Evolutionary conservation across 2,113 vertebrate species (phyloP), one percentile per base, ranked within the genome.

Genomic region (Petaurus breviceps): DNA sequence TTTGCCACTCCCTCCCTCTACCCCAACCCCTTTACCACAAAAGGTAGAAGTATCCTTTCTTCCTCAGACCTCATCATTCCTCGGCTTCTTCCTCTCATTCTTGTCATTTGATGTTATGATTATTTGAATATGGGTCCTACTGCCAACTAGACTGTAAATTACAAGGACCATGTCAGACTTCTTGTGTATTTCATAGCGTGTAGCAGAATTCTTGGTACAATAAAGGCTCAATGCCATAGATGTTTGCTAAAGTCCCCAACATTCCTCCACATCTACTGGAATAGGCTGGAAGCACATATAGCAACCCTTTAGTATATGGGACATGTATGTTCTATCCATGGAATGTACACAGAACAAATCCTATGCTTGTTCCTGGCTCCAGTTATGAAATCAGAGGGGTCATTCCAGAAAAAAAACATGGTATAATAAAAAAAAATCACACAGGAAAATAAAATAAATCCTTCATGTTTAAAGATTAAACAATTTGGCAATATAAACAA

Each of bases 211-310:
- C 14, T 51, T 51, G 51, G 24, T 10, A 24, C 24, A 54, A 54
- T 24, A 54, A 54, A 24, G 53, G 22, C 22, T 54, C 6, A 54
- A 54, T 24, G 22, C 53, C 53, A 54, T 54, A 16, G 19, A 53
- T 53, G 52, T 19, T 53, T 53, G 53, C 22, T 24, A 54, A 24
- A 54, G 24, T 26, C 24, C n/a, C 92, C 90, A 90, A 90, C 43
- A 93, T 94, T 97, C 95, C 53, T 94, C 31, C 51, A 95, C 91
- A 96, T 93, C 95, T 95, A 91, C 93, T 96, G 50, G 95, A 91
- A 92, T 24, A 68, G 49, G 49, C 96, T 97, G 92, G 91, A 97
- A 96, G 90, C 25, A 92, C n/a, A 94, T 50, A 53, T 23, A 54
- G 0, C 2, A 90, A 96, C 25, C 7, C 57, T 28, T 95, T 37